A percentile compares a stretch with the other conserved stretches of the same genome.
Evolutionary conservation across 1,140 invertebrate genomes (phyloP).

Genomic region (Melipona quadrifasciata): DNA sequence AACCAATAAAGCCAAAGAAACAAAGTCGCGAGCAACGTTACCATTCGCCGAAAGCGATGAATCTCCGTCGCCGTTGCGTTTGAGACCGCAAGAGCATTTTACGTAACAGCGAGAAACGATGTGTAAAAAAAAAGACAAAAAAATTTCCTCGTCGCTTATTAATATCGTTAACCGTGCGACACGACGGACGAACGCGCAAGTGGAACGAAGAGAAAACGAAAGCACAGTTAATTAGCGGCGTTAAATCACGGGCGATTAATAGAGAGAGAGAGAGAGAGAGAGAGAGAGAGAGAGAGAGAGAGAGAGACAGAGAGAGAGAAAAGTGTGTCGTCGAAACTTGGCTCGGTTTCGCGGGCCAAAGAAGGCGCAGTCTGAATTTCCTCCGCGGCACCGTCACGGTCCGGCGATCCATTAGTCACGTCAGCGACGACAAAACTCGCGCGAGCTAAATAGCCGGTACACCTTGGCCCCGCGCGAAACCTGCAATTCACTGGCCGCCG

Average conservation of each 20-base stretch:
- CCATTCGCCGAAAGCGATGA: not conserved
- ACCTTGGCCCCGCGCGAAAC: conserved; percentile 67
- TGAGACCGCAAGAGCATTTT: not conserved
- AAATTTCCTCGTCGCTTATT: not conserved
- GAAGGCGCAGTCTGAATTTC: conserved; percentile 55
- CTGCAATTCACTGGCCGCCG: conserved; percentile 61
- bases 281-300: no score
- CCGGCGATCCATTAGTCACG: conserved; percentile 65
- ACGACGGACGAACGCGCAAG: not conserved
- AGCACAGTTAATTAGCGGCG: conserved; percentile 22
- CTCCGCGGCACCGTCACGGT: conserved; percentile 44
- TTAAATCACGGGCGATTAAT: conserved; percentile 22
- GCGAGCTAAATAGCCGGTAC: conserved; percentile 66
- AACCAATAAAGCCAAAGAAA: not conserved
- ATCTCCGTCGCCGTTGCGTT: not conserved
- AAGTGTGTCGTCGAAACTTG: conserved; percentile 1
- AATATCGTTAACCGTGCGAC: not conserved
- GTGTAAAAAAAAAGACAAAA: no score
- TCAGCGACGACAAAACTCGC: conserved; percentile 62
- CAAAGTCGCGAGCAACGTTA: not conserved
- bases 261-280: no score
- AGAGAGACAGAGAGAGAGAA: no score
- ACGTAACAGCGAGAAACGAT: not conserved
- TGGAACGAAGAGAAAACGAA: not conserved
- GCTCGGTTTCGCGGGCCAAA: conserved; percentile 31